Base-by-base conservation (phyloP, 2,113 vertebrate species). In the Ceyx cyanopectus region DNA sequence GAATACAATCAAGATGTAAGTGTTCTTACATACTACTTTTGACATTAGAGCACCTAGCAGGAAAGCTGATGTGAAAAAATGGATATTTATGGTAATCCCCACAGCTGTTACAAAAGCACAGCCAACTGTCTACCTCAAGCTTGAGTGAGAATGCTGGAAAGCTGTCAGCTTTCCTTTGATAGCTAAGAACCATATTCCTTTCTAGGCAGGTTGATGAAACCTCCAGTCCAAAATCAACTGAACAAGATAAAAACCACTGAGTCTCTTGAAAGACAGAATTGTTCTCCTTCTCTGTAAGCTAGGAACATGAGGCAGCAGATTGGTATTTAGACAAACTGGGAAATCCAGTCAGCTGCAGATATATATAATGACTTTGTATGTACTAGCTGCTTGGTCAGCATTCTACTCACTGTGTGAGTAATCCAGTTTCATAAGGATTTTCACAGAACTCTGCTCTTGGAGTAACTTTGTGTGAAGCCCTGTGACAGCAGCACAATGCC, bases 61-160 rank as follows among this genome's bases (percentile, higher is more conserved):
- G 85, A 94, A 76, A 93, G 54, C 21, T 93, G 65, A 60, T 51
- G 29, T 51, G 13, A 50, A 78, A 93, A 79, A 87, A 76, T 7
- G 68, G 62, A 17, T 66, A 69, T 86, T 86, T 94, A 61, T 63
- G 77, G 46, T 82, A 85, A 69, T 91, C 51, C 63, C 45, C 83
- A 75, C 41, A 96, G 46, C 57, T 97, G 61, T 66, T 87, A 70
- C 12, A 58, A 77, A 66, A 73, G 70, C 86, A 65, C 67, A 88
- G 50, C 74, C 92, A 56, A 62, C 57, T 79, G 46, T 43, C 41
- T 43, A 34, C 65, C 57, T 43, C 41, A 46, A 84, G n/a, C 51
- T 73, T 66, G 27, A 79, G 24, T 41, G 24, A 50, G 17, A 46
- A 69, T 3, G 1, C 54, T 54, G 51, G 37, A 86, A 69, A 84